phyloP scores from a whole-genome alignment of 2,888 invertebrate genomes.

The Stegophylla sp. region DNA sequence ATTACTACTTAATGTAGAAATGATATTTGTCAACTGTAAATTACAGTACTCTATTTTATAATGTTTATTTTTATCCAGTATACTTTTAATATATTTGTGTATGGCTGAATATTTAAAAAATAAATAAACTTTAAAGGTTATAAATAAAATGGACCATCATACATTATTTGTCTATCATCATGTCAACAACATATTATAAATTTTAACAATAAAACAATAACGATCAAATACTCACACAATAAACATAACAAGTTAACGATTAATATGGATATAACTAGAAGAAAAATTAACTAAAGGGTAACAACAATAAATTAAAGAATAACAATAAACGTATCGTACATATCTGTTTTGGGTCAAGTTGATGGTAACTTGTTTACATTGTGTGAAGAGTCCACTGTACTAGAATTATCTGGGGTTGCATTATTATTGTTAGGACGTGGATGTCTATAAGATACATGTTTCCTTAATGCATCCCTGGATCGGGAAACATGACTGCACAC shows the following conservation, averaged over 20 bases:
- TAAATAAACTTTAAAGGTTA: not conserved
- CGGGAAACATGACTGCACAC: constrained; percentile 87
- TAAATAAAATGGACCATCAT: constrained; percentile 26
- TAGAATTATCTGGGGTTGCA: constrained; percentile 46
- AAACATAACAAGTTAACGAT: constrained; percentile 48
- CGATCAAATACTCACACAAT: constrained; percentile 52
- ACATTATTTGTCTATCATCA: constrained; percentile 25
- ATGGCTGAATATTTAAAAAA: constrained; percentile 8
- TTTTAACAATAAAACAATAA: constrained; percentile 56
- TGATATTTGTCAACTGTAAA: not conserved
- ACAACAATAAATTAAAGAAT: constrained; percentile 58
- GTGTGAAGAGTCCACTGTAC: constrained; percentile 48
- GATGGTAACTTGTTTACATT: constrained; percentile 52
- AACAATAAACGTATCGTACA: constrained; percentile 49
- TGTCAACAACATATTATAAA: constrained; percentile 37
- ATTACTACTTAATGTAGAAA: not conserved
- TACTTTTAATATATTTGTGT: not conserved
- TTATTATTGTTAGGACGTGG: constrained; percentile 65
- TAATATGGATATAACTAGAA: constrained; percentile 52
- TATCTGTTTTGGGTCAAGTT: constrained; percentile 55
- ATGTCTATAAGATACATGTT: constrained; percentile 87
- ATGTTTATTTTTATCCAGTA: not conserved
- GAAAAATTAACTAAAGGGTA: constrained; percentile 53
- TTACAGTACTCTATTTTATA: not conserved
- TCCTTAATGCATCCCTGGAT: constrained; percentile 84